phyloP scores from a whole-genome alignment of 2,797 vertebrate genomes.

The Siniperca obscura region DNA sequence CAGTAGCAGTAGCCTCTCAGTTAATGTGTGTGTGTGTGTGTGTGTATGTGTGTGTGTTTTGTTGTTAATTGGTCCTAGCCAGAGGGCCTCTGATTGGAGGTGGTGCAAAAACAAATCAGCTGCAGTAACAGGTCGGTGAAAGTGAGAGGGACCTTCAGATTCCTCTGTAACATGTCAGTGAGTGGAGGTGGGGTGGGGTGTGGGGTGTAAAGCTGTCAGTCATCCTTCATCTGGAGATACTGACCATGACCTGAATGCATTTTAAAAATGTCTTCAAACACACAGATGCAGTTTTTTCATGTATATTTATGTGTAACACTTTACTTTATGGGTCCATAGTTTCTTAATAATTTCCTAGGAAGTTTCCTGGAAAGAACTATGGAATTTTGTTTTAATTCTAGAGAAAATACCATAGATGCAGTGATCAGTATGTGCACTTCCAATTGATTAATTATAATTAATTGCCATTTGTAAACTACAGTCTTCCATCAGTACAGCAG shows the following conservation, averaged over 20 bases:
- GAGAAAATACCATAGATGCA: not conserved
- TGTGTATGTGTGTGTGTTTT: constrained; percentile 35
- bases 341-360: not conserved
- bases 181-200: not conserved
- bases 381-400: not conserved
- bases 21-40: constrained; percentile 45
- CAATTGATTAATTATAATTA: not conserved
- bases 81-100: constrained; percentile 60
- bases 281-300: not conserved
- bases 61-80: constrained; percentile 69
- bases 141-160: constrained; percentile 52
- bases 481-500: not conserved
- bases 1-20: constrained; percentile 36
- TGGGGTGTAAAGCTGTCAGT: constrained; percentile 11
- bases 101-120: constrained; percentile 60
- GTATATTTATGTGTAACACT: not conserved
- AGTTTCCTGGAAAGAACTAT: not conserved
- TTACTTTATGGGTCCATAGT: not conserved
- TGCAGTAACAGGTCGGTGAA: constrained; percentile 70
- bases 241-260: not conserved
- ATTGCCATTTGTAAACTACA: not conserved
- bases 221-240: not conserved
- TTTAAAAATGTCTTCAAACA: not conserved
- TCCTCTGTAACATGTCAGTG: constrained; percentile 46
- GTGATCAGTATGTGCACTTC: not conserved